These are phyloP conservation scores for Cydia pomonella DNA, from an alignment of 1,140 invertebrate genomes.

Conservation along the genomic window DNA sequence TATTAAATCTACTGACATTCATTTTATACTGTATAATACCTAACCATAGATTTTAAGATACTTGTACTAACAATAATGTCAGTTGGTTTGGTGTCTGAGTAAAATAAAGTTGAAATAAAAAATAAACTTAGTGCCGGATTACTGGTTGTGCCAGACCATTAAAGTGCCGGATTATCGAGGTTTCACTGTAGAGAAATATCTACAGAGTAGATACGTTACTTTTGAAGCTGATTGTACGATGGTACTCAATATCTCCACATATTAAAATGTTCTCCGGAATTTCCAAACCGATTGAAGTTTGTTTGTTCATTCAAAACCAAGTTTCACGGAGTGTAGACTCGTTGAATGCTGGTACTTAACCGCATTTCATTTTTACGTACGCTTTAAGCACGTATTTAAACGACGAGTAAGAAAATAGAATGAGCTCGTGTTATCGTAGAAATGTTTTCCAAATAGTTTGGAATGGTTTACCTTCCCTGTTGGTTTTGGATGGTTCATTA, in stretches of 20 bases:
- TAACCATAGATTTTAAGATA: too few relatives aligned
- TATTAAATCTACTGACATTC: too few relatives aligned
- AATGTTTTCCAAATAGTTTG: conserved; percentile 50
- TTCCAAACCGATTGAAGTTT: not conserved
- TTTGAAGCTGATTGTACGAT: too few relatives aligned
- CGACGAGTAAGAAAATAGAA: conserved; percentile 31
- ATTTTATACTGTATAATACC: too few relatives aligned
- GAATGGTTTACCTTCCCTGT: conserved; percentile 49
- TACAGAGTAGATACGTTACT: too few relatives aligned
- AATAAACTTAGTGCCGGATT: too few relatives aligned
- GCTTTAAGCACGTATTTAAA: not conserved
- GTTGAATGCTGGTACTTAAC: conserved; percentile 2
- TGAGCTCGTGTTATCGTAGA: conserved; percentile 47
- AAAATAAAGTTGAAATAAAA: too few relatives aligned
- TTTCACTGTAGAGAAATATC: too few relatives aligned
- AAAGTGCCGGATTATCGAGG: too few relatives aligned
- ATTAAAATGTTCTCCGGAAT: not conserved
- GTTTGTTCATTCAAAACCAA: not conserved
- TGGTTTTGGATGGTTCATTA: conserved; percentile 65
- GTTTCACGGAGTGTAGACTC: not conserved
- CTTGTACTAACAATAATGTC: too few relatives aligned
- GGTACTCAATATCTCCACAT: not conserved
- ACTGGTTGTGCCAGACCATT: too few relatives aligned
- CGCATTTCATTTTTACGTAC: conserved; percentile 14
- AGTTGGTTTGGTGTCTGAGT: too few relatives aligned